Evolutionary conservation across 2,797 vertebrate species (phyloP), one percentile per base, ranked within the genome.

Genomic region (Esox lucius): DNA sequence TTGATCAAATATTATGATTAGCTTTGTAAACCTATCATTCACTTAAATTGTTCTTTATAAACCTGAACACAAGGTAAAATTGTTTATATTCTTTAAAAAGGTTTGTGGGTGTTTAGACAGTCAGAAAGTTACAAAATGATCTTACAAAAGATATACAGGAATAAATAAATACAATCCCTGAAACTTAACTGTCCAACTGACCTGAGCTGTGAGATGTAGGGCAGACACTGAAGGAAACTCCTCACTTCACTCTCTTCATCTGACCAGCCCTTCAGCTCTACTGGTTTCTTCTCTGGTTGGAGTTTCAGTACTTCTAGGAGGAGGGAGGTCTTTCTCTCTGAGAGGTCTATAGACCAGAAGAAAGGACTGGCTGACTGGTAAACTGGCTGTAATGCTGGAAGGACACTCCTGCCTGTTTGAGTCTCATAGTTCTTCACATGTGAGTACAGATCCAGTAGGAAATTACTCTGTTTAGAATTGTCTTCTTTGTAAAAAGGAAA

Each of bases 161-260:
- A 53, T 56, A 3, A n/a, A 13, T 56, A n/a, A n/a, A n/a, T n/a
- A 31, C 28, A 31, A 1, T 31, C 28, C 3, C 28, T 31, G 28
- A n/a, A 42, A 42, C 39, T 6, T 42, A 42, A 6, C 5, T 42
- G 39, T 42, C 17, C 8, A 33, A 67, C 64, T 19, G 15, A 67
- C 65, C 33, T 67, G 65, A 67, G 65, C 15, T 67, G 5, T 67
- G 65, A 80, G 75, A 84, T 81, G 39, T 77, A 75, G 56, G 76
- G 79, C 66, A 80, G 84, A 80, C 80, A 83, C 69, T 76, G 75
- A 12, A 82, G 76, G 46, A 81, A 71, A 70, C 17, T 71, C 74
- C 71, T 84, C 72, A 80, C 75, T 77, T 80, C 81, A 75, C 72
- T 82, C 78, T 82, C 73, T 68, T 79, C 76, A 72, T 71, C 35